Evolutionary conservation across 2,797 vertebrate genomes (phyloP), one percentile per base, ranked within the genome.

Genomic region (Macropus fuliginosus): DNA sequence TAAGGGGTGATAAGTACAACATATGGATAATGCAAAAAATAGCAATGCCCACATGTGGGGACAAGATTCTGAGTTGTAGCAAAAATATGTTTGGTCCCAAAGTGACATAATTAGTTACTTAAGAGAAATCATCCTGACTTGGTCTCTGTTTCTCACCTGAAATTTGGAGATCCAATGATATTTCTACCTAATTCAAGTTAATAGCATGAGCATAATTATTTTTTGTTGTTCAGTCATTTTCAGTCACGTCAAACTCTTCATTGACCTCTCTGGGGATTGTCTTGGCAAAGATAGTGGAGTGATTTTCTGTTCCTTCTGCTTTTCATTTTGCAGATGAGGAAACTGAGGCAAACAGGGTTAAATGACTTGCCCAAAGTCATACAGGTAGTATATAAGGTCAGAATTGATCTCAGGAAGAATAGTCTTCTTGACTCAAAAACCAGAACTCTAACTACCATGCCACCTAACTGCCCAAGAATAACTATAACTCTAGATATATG

Each of bases 61-160:
- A 90, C 24, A 5, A 31, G 92, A 89, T 56, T 95, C 56, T 90
- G 93, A 74, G 12, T 87, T 55, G 56, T 91, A 55, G 74, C 29
- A 91, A 59, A 90, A 96, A 90, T 50, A 28, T 59, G 4, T 24
- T 40, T 87, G 24, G 59, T 81, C 96, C 46, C 92, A 54, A 81
- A 94, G 91, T 52, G 46, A 91, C 28, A 1, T 74, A 93, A 24
- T 59, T 54, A 81, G 1, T 56, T 56, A 91, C 21, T 94, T 56
- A 52, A 91, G 87, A 91, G 40, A 46, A 81, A 81, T 10, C 74
- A 46, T 66, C 4, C 50, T 50, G 0, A 52, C 91, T 89, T 90
- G 29, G 50, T 24, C 31, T 92, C 91, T 52, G 62, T 95, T 93
- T 91, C 90, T 4, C 29, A 13, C 54, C 62, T 94, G 93, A 57